phyloP scores from a whole-genome alignment of 2,888 invertebrate species.

The Pecten maximus region DNA sequence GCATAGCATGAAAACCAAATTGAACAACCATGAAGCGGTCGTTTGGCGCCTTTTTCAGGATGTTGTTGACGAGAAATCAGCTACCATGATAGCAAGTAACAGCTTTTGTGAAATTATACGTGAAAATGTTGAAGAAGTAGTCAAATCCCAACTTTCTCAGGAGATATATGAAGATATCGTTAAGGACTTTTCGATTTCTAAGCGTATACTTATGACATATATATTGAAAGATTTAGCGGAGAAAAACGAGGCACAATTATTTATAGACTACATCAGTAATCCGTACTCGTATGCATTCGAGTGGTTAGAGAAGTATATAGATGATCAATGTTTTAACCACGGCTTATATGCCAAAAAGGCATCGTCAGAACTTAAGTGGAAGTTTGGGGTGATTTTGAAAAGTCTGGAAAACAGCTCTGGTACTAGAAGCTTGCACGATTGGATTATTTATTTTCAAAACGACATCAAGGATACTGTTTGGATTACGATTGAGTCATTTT shows the following conservation, averaged over 20 bases:
- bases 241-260: background rate
- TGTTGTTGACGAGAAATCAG: background rate
- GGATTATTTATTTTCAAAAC: background rate
- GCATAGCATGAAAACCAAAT: background rate
- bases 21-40: background rate
- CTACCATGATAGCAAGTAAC: background rate
- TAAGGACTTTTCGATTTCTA: background rate
- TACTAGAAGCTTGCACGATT: background rate
- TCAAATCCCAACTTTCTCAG: background rate
- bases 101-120: background rate
- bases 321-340: conserved; percentile 23
- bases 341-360: background rate
- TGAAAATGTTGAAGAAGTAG: background rate
- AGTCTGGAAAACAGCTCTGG: background rate
- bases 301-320: conserved; percentile 7
- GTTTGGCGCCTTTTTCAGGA: background rate
- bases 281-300: conserved; percentile 11
- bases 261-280: background rate
- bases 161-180: background rate
- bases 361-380: background rate
- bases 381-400: background rate
- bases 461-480: background rate
- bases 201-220: background rate
- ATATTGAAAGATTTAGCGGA: conserved; percentile 25
- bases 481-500: background rate